These are phyloP conservation scores for Himalopsyche anomala DNA, from an alignment of 2,888 invertebrate genomes.

Conservation along the genomic window DNA sequence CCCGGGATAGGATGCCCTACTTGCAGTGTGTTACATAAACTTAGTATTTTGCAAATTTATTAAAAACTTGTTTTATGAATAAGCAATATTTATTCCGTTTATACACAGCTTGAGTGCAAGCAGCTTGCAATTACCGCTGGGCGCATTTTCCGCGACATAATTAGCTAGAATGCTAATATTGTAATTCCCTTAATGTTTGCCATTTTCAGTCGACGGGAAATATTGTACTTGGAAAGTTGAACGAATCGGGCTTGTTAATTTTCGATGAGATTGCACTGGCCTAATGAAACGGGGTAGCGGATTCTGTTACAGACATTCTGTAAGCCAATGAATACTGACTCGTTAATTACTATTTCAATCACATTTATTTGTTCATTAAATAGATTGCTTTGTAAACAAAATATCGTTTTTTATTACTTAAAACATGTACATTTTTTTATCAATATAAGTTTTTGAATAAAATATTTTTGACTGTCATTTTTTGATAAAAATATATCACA, in stretches of 20 bases:
- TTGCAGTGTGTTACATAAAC: no score
- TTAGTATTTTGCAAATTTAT: no score
- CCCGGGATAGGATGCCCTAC: no score
- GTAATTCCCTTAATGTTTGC: constrained; percentile 58
- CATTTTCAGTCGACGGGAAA: constrained; percentile 20
- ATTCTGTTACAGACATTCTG: background rate
- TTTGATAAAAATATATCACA: no score
- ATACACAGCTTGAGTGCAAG: background rate
- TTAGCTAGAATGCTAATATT: constrained; percentile 59
- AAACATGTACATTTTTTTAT: no score
- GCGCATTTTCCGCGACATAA: constrained; percentile 58
- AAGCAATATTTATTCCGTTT: background rate
- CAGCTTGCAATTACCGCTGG: constrained; percentile 39
- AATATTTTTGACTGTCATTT: no score
- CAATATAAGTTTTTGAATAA: no score
- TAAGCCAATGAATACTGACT: background rate
- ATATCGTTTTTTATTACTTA: background rate
- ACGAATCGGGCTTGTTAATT: constrained; percentile 50
- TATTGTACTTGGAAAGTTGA: constrained; percentile 31
- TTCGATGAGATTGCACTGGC: constrained; percentile 46
- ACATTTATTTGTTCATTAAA: background rate
- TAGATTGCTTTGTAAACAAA: no score
- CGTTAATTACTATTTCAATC: background rate
- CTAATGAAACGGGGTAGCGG: background rate
- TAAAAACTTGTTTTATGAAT: background rate